Conservation (phyloP, 2,113 vertebrate genomes). For the Cochlearius cochlearius region DNA sequence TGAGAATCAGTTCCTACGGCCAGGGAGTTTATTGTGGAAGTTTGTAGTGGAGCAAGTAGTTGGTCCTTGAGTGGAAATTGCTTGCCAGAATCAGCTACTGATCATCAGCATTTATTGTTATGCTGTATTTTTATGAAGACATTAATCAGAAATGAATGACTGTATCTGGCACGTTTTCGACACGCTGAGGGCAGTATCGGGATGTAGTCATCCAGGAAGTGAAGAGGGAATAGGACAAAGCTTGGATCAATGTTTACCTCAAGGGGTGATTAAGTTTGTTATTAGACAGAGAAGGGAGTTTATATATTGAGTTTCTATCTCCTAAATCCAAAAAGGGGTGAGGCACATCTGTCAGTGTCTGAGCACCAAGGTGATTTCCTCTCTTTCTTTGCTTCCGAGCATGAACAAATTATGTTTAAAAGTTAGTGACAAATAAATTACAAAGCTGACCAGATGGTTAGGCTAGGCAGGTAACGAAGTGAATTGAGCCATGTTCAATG, state of each 20-base stretch:
- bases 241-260: not conserved
- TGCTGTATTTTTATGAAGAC: not conserved
- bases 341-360: not conserved
- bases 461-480: not conserved
- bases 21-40: not conserved
- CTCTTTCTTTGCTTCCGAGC: not conserved
- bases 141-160: not conserved
- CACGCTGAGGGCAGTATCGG: not conserved
- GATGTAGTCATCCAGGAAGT: not conserved
- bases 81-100: not conserved
- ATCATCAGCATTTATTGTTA: not conserved
- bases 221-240: not conserved
- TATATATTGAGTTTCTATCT: not conserved
- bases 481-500: not conserved
- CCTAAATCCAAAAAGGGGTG: not conserved
- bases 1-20: not conserved
- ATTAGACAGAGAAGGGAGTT: not conserved
- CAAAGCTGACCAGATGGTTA: not conserved
- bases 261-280: not conserved
- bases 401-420: not conserved
- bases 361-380: not conserved
- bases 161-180: not conserved
- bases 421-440: not conserved
- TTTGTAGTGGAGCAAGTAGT: not conserved
- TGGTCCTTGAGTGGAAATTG: not conserved